A percentile compares a stretch with the other conserved stretches of the same genome.
phyloP scores from a whole-genome alignment of 2,888 invertebrate genomes.

The Plemyria rubiginata region DNA sequence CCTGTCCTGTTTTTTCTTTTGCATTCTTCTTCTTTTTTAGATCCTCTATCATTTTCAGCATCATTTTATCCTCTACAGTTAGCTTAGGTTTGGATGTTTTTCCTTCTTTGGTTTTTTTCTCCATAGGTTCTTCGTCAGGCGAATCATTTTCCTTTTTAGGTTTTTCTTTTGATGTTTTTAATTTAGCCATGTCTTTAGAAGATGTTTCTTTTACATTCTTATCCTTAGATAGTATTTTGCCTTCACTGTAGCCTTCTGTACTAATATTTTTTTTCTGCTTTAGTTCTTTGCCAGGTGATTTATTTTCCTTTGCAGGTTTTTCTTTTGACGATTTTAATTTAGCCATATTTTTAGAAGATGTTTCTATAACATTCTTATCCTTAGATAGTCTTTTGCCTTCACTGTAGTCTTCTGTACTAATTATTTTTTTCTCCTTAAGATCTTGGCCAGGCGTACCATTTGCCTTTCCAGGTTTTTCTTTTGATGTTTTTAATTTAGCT shows the following conservation, averaged over 20 bases:
- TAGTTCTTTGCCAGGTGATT: conserved; percentile 4
- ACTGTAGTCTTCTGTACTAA: background rate
- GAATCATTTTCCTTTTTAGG: conserved; percentile 14
- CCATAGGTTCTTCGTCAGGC: conserved; percentile 4
- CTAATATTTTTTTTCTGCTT: conserved; percentile 8
- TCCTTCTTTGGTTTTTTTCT: conserved; percentile 9
- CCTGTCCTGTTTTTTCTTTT: conserved; percentile 24
- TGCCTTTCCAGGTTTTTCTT: conserved; percentile 15
- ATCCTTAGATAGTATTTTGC: conserved; percentile 1
- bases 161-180: conserved; percentile 10
- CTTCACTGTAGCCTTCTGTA: conserved; percentile 15
- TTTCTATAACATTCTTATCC: conserved; percentile 2
- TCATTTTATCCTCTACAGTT: conserved; percentile 33
- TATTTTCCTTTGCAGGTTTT: conserved; percentile 15
- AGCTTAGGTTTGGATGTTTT: conserved; percentile 10
- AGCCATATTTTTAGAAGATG: conserved; percentile 5
- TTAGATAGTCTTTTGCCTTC: background rate
- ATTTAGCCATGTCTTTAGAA: conserved; percentile 12
- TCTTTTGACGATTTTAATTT: conserved; percentile 13
- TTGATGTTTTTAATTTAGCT: conserved; percentile 9
- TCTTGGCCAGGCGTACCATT: conserved; percentile 7
- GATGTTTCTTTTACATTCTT: conserved; percentile 5
- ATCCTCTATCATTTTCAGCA: conserved; percentile 41
- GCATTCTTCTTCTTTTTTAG: conserved; percentile 24
- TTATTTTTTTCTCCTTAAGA: conserved; percentile 6